phyloP scores from a whole-genome alignment of 1,140 invertebrate genomes.

The Hypsibius dujardini region DNA sequence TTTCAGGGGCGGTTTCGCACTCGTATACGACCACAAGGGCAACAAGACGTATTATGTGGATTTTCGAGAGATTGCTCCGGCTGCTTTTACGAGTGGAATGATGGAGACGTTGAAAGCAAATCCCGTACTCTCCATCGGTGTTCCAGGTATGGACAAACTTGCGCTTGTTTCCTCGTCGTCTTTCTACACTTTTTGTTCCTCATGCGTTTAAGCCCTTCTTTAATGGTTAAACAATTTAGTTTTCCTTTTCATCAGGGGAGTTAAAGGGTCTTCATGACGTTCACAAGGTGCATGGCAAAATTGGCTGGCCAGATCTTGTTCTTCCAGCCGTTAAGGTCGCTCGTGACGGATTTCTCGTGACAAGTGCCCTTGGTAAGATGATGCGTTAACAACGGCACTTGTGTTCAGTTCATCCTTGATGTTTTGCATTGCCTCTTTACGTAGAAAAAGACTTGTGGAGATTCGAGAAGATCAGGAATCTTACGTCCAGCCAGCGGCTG shows the following conservation, averaged over 20 bases:
- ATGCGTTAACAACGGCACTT: background rate
- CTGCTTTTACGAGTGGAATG: constrained; percentile 21
- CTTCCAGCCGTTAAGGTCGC: constrained; percentile 46
- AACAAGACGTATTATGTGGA: constrained; percentile 38
- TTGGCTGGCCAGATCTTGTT: constrained; percentile 47
- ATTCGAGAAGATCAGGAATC: background rate
- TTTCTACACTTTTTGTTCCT: too few relatives aligned
- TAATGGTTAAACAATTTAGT: background rate
- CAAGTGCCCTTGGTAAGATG: constrained; percentile 27
- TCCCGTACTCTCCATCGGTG: too few relatives aligned
- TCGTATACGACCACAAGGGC: constrained; percentile 48
- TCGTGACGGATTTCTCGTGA: constrained; percentile 34
- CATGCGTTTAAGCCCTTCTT: too few relatives aligned
- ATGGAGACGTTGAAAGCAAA: too few relatives aligned
- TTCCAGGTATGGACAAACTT: too few relatives aligned
- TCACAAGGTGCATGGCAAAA: constrained; percentile 42
- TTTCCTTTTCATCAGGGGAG: background rate
- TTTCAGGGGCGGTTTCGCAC: constrained; percentile 49
- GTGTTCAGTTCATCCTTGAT: too few relatives aligned
- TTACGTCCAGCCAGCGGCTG: background rate
- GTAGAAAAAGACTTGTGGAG: constrained; percentile 2
- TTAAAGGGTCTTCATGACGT: constrained; percentile 41
- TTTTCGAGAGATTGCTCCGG: constrained; percentile 33
- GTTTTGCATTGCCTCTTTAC: too few relatives aligned
- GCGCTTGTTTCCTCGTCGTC: too few relatives aligned